phyloP scores from a whole-genome alignment of 2,113 vertebrate species.

The Notothenia rossii region DNA sequence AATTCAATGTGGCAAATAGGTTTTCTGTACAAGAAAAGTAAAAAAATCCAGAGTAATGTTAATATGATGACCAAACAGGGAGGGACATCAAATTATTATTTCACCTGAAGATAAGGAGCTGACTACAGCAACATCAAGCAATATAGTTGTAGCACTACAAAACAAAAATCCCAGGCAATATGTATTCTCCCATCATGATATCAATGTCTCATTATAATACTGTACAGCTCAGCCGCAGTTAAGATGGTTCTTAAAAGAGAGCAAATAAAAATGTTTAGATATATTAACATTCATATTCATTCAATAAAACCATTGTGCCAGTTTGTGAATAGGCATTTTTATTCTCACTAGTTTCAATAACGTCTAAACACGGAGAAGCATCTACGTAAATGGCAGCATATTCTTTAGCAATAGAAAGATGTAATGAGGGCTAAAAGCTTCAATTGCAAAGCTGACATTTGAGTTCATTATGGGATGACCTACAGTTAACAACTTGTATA shows the following conservation, averaged over 20 bases:
- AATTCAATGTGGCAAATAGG: not conserved
- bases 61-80: not conserved
- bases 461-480: not conserved
- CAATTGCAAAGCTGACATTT: not conserved
- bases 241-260: not conserved
- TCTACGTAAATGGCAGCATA: not conserved
- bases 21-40: not conserved
- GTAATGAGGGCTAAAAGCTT: not conserved
- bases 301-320: too few relatives aligned
- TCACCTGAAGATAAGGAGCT: not conserved
- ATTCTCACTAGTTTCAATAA: not conserved
- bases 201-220: not conserved
- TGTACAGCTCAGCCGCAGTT: not conserved
- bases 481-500: not conserved
- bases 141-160: too few relatives aligned
- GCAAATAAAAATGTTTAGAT: too few relatives aligned
- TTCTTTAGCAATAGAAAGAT: constrained; percentile 5
- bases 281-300: too few relatives aligned
- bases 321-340: not conserved
- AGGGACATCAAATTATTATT: not conserved
- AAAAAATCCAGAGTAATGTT: not conserved
- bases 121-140: not conserved
- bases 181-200: not conserved
- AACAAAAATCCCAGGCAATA: not conserved
- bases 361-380: not conserved